A percentile compares a stretch with the other conserved stretches of the same genome.
These are phyloP conservation scores for Anas capensis DNA, from an alignment of 2,797 vertebrate genomes.

Conservation along the genomic window DNA sequence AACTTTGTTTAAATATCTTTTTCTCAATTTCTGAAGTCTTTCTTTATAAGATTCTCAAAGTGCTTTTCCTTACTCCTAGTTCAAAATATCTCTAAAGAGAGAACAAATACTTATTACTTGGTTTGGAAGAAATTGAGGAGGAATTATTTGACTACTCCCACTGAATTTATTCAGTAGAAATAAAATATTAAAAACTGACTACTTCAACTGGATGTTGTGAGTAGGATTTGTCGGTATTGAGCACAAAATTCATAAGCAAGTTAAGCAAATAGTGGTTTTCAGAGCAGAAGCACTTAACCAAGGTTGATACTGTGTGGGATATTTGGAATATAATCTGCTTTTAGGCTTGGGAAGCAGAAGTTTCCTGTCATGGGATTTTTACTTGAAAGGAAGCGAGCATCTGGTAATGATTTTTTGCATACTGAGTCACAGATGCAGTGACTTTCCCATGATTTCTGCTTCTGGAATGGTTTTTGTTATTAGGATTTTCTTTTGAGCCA, in stretches of 20 bases:
- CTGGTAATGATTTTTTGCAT: neutral
- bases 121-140: too few relatives aligned
- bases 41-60: too few relatives aligned
- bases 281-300: neutral
- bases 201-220: too few relatives aligned
- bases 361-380: neutral
- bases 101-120: too few relatives aligned
- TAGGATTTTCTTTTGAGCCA: neutral
- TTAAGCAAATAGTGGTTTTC: neutral
- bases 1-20: too few relatives aligned
- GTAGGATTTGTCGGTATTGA: neutral
- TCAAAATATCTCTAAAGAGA: too few relatives aligned
- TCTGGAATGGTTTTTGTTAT: neutral
- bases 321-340: neutral
- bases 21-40: too few relatives aligned
- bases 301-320: accelerated
- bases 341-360: neutral
- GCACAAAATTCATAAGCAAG: too few relatives aligned
- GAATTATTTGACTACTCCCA: too few relatives aligned
- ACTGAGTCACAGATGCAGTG: neutral
- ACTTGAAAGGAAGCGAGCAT: neutral
- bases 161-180: too few relatives aligned
- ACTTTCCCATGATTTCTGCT: neutral
- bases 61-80: too few relatives aligned
- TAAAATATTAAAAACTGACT: too few relatives aligned